These are phyloP conservation scores for Drosophila aldrichi DNA, from an alignment of 2,888 invertebrate species.

Conservation along the genomic window DNA sequence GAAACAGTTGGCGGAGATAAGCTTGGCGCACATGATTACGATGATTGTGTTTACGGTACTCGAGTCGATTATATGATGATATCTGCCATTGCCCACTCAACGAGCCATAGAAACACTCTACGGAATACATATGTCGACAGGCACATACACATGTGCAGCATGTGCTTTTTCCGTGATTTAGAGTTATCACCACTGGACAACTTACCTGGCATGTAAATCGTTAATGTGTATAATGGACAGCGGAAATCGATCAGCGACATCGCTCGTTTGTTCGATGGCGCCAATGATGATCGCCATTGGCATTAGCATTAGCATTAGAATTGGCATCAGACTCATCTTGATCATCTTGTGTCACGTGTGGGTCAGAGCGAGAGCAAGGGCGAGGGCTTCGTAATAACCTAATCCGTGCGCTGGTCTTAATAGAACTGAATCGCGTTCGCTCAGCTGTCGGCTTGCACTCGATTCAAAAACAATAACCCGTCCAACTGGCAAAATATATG, in stretches of 20 bases:
- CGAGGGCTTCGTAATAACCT: neutral
- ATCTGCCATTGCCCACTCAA: constrained; percentile 19
- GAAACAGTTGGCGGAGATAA: constrained; percentile 5
- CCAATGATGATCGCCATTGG: constrained; percentile 8
- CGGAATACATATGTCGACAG: neutral
- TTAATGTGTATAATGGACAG: constrained; percentile 84
- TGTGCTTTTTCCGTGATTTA: neutral
- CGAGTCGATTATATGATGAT: constrained; percentile 28
- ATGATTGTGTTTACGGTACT: constrained; percentile 35
- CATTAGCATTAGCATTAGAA: constrained; percentile 11
- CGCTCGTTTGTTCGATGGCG: neutral
- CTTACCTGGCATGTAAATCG: constrained; percentile 84
- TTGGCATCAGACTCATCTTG: neutral
- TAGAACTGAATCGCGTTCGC: constrained; percentile 6
- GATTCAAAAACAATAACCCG: neutral
- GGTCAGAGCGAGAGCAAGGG: neutral
- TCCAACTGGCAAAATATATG: neutral
- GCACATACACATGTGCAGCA: neutral
- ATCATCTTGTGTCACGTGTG: neutral
- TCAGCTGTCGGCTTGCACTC: neutral
- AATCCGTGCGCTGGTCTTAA: constrained; percentile 12
- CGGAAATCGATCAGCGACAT: constrained; percentile 73
- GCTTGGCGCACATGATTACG: constrained; percentile 25
- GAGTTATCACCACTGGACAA: neutral
- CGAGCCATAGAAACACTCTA: neutral